These are phyloP conservation scores for Ericerus pela DNA, from an alignment of 1,140 invertebrate species.

Conservation along the genomic window DNA sequence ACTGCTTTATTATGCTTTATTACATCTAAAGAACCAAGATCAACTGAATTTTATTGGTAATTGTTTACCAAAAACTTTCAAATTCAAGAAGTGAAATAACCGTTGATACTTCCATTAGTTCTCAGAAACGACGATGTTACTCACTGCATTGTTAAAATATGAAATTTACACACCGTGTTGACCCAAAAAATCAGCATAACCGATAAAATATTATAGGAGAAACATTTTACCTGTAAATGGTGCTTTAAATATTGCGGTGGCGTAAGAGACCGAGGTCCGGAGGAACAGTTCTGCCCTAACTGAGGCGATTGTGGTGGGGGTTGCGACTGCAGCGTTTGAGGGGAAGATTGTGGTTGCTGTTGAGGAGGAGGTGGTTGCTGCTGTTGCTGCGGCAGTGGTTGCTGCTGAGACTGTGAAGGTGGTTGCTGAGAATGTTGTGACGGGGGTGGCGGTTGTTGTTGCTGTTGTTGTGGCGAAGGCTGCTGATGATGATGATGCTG, in stretches of 20 bases:
- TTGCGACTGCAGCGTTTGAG: constrained; percentile 12
- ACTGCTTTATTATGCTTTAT: too few relatives aligned
- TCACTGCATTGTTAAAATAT: too few relatives aligned
- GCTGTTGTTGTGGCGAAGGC: background rate
- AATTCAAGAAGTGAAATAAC: too few relatives aligned
- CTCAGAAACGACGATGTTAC: too few relatives aligned
- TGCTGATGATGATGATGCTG: constrained; percentile 9
- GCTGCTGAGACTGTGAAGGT: constrained; percentile 13
- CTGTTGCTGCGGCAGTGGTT: constrained; percentile 9
- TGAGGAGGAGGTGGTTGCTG: constrained; percentile 15
- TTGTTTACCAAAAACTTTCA: too few relatives aligned
- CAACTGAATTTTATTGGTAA: too few relatives aligned
- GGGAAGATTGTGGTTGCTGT: constrained; percentile 16
- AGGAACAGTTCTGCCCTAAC: constrained; percentile 17
- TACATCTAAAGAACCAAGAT: too few relatives aligned
- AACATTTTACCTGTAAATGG: constrained; percentile 39
- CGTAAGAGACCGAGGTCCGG: constrained; percentile 26
- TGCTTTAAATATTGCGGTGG: constrained; percentile 45
- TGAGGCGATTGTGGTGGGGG: constrained; percentile 19
- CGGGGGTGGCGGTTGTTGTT: constrained; percentile 3
- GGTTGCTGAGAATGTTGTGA: constrained; percentile 15
- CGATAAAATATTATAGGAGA: too few relatives aligned
- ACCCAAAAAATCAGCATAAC: too few relatives aligned
- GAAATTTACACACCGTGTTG: too few relatives aligned
- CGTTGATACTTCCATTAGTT: too few relatives aligned